Conservation (phyloP, 92 coral and sea anemone genomes). For the Pocillopora meandrina region DNA sequence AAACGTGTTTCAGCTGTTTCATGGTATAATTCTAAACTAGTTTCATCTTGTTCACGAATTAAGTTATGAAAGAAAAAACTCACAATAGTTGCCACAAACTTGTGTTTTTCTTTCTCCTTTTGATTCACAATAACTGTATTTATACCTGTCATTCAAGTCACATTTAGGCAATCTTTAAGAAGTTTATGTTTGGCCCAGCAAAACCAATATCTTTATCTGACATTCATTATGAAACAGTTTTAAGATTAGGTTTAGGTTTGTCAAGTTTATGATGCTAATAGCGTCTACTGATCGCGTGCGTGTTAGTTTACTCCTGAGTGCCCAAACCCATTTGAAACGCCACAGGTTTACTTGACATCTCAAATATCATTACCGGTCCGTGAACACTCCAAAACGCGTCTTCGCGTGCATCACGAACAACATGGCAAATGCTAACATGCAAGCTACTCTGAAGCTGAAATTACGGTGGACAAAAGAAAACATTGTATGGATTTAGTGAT, state of each 20-base stretch:
- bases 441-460: not conserved
- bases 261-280: not conserved
- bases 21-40: too few relatives aligned
- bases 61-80: too few relatives aligned
- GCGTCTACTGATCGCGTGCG: conserved; percentile 3
- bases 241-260: not conserved
- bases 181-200: too few relatives aligned
- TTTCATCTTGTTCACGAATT: too few relatives aligned
- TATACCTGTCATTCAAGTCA: too few relatives aligned
- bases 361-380: conserved; percentile 36
- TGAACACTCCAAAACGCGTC: conserved; percentile 9
- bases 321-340: conserved; percentile 32
- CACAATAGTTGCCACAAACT: too few relatives aligned
- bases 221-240: not conserved
- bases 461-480: not conserved
- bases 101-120: too few relatives aligned
- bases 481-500: not conserved
- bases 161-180: too few relatives aligned
- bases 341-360: conserved; percentile 21
- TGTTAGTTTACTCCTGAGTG: conserved; percentile 1
- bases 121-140: too few relatives aligned
- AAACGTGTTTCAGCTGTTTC: too few relatives aligned
- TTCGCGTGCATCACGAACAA: conserved; percentile 14
- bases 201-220: too few relatives aligned
- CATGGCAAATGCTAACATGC: not conserved